A percentile compares a stretch with the other conserved stretches of the same genome.
Evolutionary conservation across 2,888 invertebrate species (phyloP).

Genomic region (Agonopterix alstromeriana): DNA sequence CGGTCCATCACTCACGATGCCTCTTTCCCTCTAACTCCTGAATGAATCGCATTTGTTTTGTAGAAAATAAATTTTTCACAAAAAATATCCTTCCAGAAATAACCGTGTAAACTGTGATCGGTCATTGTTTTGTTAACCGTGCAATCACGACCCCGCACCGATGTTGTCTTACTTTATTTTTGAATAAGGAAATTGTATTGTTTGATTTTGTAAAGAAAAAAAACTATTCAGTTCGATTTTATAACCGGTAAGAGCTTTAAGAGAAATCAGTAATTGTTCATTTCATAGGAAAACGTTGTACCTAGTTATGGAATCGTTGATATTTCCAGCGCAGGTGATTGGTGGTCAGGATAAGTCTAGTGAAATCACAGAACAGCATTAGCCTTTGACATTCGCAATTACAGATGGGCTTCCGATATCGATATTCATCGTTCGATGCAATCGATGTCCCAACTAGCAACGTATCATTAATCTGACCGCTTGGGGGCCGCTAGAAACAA

Average conservation of each 20-base stretch:
- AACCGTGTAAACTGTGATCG: conserved; percentile 23
- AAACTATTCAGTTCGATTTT: no score
- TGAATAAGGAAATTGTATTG: conserved; percentile 2
- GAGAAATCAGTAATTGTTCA: no score
- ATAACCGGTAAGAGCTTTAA: no score
- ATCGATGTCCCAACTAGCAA: conserved; percentile 16
- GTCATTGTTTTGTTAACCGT: conserved; percentile 44
- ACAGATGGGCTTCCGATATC: background rate
- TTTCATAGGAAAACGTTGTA: no score
- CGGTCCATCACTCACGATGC: conserved; percentile 44
- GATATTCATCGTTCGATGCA: conserved; percentile 1
- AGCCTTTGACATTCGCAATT: background rate
- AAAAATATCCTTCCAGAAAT: conserved; percentile 20
- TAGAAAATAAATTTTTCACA: conserved; percentile 19
- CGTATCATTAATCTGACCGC: conserved; percentile 46
- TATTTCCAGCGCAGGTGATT: no score
- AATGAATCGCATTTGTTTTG: conserved; percentile 44
- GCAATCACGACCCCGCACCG: conserved; percentile 45
- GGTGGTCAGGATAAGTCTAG: background rate
- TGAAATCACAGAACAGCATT: conserved; percentile 1
- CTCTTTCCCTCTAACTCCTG: conserved; percentile 31
- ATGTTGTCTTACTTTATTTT: conserved; percentile 4
- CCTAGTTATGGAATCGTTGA: no score
- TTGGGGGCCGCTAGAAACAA: conserved; percentile 45
- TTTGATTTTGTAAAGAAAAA: background rate